These are phyloP conservation scores for Acronicta psi DNA, from an alignment of 2,888 invertebrate genomes.

Conservation along the genomic window DNA sequence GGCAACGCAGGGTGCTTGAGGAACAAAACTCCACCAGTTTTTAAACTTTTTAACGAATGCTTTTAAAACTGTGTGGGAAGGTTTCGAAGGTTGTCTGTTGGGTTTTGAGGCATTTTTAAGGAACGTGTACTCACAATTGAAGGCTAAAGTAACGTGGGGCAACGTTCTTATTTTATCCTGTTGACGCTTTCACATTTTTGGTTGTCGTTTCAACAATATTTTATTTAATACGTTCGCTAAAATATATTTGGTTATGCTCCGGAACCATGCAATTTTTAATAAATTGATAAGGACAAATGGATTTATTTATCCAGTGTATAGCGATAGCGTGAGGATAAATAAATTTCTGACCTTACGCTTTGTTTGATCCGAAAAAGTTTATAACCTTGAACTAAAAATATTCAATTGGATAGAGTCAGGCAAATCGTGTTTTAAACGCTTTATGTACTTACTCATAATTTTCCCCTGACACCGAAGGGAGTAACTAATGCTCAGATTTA, in stretches of 20 bases:
- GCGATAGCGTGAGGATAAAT: slow-evolving; percentile 17
- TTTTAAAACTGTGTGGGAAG: slow-evolving; percentile 52
- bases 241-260: slow-evolving; percentile 1
- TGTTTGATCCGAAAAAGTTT: slow-evolving; percentile 26
- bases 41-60: slow-evolving; percentile 49
- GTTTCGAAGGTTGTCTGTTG: slow-evolving; percentile 53
- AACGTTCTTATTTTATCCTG: slow-evolving; percentile 3
- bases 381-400: slow-evolving; percentile 45
- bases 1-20: slow-evolving; percentile 44
- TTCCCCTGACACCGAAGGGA: no score
- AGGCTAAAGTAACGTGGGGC: slow-evolving; percentile 11
- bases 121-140: slow-evolving; percentile 15
- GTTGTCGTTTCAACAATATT: slow-evolving; percentile 11
- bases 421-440: slow-evolving; percentile 35
- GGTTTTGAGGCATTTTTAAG: slow-evolving; percentile 43
- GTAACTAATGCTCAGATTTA: not conserved
- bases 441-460: slow-evolving; percentile 1
- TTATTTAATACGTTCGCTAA: slow-evolving; percentile 2
- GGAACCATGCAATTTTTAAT: slow-evolving; percentile 14
- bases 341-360: slow-evolving; percentile 36
- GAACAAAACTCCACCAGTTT: slow-evolving; percentile 50
- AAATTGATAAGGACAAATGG: slow-evolving; percentile 27
- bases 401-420: slow-evolving; percentile 40
- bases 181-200: slow-evolving; percentile 27
- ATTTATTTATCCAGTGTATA: slow-evolving; percentile 16